Conservation (phyloP, 2,888 invertebrate species). For the Gasteruption jaculator region DNA sequence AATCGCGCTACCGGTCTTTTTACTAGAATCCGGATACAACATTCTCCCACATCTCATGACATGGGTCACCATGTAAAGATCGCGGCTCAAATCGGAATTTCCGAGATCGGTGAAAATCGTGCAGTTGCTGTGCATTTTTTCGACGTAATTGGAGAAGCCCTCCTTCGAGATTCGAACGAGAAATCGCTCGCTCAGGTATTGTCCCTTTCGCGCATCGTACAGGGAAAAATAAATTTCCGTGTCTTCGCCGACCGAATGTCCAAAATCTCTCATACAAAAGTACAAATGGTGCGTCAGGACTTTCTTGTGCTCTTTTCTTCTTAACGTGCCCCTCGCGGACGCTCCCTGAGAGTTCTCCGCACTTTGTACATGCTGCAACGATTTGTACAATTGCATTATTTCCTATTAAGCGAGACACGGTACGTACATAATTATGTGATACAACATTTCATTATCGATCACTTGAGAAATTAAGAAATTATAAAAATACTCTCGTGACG, state of each 20-base stretch:
- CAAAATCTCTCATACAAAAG: conserved; percentile 85
- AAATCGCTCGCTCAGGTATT: conserved; percentile 84
- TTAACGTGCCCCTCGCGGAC: conserved; percentile 58
- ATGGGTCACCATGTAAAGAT: conserved; percentile 84
- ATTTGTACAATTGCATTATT: too few species aligned
- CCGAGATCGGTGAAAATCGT: conserved; percentile 84
- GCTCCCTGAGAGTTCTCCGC: conserved; percentile 54
- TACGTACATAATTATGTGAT: too few species aligned
- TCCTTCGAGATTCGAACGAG: conserved; percentile 84
- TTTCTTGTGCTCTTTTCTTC: conserved; percentile 57
- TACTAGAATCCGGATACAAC: conserved; percentile 61
- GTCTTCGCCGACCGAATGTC: conserved; percentile 80
- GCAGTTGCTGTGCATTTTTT: conserved; percentile 81
- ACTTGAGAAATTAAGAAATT: neutral
- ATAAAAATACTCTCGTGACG: neutral
- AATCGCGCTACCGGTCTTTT: conserved; percentile 49
- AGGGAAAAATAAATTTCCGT: conserved; percentile 84
- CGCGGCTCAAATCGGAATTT: conserved; percentile 76
- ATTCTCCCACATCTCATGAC: conserved; percentile 86
- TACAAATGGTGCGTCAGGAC: conserved; percentile 74
- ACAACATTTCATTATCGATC: too few species aligned
- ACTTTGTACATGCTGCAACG: conserved; percentile 55
- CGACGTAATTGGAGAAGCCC: conserved; percentile 85
- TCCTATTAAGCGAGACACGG: too few species aligned
- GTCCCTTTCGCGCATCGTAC: conserved; percentile 74